Conservation (phyloP, 2,888 invertebrate species). For the Allygus modestus region DNA sequence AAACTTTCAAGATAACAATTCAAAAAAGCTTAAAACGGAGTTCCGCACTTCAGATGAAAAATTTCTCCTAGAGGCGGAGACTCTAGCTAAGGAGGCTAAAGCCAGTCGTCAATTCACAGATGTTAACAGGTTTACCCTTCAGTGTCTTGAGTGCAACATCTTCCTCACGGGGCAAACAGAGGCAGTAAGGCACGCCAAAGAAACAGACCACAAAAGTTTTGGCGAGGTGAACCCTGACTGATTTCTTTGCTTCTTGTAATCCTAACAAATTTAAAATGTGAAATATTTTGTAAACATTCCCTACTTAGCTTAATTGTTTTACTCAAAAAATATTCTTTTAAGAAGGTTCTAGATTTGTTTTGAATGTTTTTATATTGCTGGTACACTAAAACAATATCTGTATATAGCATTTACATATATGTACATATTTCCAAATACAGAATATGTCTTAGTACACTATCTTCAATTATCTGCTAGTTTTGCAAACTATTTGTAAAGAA, state of each 20-base stretch:
- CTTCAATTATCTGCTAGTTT: too few relatives aligned
- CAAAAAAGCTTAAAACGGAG: neutral
- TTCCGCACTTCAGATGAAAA: constrained; percentile 86
- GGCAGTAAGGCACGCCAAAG: constrained; percentile 90
- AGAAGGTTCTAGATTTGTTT: too few relatives aligned
- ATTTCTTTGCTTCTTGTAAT: neutral
- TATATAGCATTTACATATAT: too few relatives aligned
- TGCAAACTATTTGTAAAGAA: too few relatives aligned
- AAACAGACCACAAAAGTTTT: constrained; percentile 89
- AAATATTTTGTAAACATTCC: too few relatives aligned
- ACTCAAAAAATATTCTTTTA: too few relatives aligned
- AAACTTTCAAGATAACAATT: constrained; percentile 80
- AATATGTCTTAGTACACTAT: too few relatives aligned
- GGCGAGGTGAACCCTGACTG: constrained; percentile 79
- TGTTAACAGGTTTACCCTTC: constrained; percentile 89
- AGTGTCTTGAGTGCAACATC: constrained; percentile 88
- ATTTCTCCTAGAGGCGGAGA: constrained; percentile 88
- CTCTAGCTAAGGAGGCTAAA: constrained; percentile 92
- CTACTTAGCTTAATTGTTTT: too few relatives aligned
- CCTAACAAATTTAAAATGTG: too few relatives aligned
- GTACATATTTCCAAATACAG: too few relatives aligned
- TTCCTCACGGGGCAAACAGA: constrained; percentile 88
- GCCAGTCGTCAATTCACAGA: constrained; percentile 93
- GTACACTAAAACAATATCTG: too few relatives aligned
- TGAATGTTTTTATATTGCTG: too few relatives aligned